Evolutionary conservation across 2,888 invertebrate species (phyloP).

Genomic region (Geophilus truncorum): DNA sequence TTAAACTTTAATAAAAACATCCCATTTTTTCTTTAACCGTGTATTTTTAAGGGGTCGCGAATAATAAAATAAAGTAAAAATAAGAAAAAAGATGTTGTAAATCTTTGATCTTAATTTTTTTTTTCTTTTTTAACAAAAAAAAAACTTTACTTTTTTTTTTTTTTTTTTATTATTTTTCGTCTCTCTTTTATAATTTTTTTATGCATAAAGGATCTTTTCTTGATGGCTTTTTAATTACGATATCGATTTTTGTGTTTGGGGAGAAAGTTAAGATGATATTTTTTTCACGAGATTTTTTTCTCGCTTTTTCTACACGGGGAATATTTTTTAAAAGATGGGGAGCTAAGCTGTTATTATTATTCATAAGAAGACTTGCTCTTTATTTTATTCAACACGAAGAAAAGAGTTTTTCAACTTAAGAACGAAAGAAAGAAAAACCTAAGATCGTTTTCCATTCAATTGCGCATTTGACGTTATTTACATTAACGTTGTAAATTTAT

Average conservation of each 20-base stretch:
- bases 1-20: too few relatives aligned
- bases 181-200: background rate
- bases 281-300: background rate
- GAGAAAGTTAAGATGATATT: background rate
- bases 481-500: background rate
- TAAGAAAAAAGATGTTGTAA: background rate
- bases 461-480: background rate
- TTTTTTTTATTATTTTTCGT: background rate
- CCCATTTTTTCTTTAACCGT: too few relatives aligned
- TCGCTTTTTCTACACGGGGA: background rate
- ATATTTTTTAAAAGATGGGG: background rate
- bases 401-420: background rate
- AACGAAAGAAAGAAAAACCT: too few relatives aligned
- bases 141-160: background rate
- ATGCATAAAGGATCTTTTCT: constrained; percentile 4
- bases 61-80: too few relatives aligned
- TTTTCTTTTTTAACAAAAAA: background rate
- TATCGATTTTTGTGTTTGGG: constrained; percentile 6
- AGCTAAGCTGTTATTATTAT: constrained; percentile 16
- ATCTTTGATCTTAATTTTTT: background rate
- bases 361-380: constrained; percentile 5
- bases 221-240: constrained; percentile 21
- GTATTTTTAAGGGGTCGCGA: too few relatives aligned
- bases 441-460: background rate
- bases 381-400: background rate